Conservation (phyloP, 2,113 vertebrate genomes). For the Hyla sarda region DNA sequence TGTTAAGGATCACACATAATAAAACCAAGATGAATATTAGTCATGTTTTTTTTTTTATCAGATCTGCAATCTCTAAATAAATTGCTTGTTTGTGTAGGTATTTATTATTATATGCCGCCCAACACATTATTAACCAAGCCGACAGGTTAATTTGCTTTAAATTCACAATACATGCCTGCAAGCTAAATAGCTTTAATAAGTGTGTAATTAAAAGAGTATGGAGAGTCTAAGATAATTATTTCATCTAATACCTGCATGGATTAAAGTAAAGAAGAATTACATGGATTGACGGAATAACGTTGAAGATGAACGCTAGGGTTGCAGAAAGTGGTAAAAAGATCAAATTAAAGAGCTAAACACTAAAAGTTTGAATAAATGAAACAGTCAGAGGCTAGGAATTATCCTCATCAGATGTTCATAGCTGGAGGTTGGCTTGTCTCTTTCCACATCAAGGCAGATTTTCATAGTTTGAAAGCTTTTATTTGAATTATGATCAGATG, state of each 20-base stretch:
- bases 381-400: neutral
- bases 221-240: neutral
- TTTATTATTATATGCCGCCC: neutral
- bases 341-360: neutral
- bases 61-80: too few relatives aligned
- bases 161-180: neutral
- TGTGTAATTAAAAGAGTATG: neutral
- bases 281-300: neutral
- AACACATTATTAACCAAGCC: neutral
- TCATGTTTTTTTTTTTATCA: neutral
- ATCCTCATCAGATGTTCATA: neutral
- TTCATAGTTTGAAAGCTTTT: neutral
- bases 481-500: neutral
- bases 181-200: neutral
- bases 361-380: neutral
- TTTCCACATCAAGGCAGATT: neutral
- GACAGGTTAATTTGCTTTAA: neutral
- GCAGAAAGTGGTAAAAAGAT: neutral
- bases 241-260: neutral
- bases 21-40: neutral
- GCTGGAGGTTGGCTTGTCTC: neutral
- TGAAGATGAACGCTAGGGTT: neutral
- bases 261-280: neutral
- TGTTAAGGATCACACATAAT: conserved; percentile 49
- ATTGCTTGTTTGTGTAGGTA: neutral